Conservation (phyloP, 2,797 vertebrate species). For the Geotrypetes seraphini region DNA sequence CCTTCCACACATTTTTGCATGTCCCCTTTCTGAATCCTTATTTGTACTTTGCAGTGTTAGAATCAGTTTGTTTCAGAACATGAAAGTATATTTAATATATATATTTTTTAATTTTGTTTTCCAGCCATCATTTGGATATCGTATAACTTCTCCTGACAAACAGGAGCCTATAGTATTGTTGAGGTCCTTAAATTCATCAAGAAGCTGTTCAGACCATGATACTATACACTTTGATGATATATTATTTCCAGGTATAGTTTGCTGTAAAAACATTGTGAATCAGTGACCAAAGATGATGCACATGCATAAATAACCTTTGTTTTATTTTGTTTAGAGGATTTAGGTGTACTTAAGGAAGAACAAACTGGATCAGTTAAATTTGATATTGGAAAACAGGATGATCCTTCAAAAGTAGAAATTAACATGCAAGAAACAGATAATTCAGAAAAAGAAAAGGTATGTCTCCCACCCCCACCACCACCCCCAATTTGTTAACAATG, state of each 20-base stretch:
- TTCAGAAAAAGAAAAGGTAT: conserved; percentile 31
- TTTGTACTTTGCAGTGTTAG: too few species aligned
- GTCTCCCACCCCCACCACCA: too few species aligned
- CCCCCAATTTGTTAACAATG: too few species aligned
- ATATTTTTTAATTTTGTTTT: conserved; percentile 3
- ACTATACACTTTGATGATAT: conserved; percentile 41
- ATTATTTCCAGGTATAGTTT: conserved; percentile 61
- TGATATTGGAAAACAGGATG: conserved; percentile 3
- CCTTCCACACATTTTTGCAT: too few species aligned
- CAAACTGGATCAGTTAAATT: conserved; percentile 23
- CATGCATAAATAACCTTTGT: background rate
- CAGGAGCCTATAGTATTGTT: conserved; percentile 80
- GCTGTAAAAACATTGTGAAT: too few species aligned
- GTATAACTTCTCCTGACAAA: conserved; percentile 87
- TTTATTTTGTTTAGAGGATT: conserved; percentile 19
- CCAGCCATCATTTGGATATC: conserved; percentile 93
- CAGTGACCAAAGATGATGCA: too few species aligned
- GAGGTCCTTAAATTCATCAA: conserved; percentile 51
- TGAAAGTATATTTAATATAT: too few species aligned
- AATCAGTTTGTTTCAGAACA: too few species aligned
- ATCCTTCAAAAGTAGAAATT: background rate
- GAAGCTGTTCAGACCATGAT: conserved; percentile 35
- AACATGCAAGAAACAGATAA: conserved; percentile 5
- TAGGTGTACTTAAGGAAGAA: conserved; percentile 10
- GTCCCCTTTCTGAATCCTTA: too few species aligned